Percentiles rank a stretch among this genome's conserved stretches.
Conservation (phyloP, 2,797 vertebrate species). For the Poeciliopsis paucimaculata region DNA sequence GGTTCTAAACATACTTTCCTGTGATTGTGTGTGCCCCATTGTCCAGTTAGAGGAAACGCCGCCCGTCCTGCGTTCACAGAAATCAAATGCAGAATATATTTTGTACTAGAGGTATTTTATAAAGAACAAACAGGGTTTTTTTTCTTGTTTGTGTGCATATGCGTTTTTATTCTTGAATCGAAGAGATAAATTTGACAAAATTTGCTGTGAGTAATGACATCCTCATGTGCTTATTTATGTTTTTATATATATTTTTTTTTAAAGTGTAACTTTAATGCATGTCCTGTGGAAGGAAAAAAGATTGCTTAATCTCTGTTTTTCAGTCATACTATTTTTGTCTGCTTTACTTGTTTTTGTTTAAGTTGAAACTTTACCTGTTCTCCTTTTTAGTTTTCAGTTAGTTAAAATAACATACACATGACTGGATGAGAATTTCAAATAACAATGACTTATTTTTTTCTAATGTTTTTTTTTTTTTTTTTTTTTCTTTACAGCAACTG, state of each 20-base stretch:
- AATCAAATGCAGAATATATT: slow-evolving; percentile 32
- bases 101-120: background rate
- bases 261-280: background rate
- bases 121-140: too few relatives aligned
- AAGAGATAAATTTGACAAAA: background rate
- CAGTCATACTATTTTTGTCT: background rate
- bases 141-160: background rate
- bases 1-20: slow-evolving; percentile 58
- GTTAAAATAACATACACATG: background rate
- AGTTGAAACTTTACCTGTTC: too few relatives aligned
- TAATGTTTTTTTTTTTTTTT: background rate
- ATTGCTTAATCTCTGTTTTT: background rate
- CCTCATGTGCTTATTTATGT: background rate
- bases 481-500: slow-evolving; percentile 61
- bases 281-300: background rate
- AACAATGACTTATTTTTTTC: background rate
- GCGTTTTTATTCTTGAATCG: background rate
- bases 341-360: background rate
- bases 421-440: background rate
- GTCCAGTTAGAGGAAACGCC: slow-evolving; percentile 57
- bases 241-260: background rate
- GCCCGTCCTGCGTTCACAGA: slow-evolving; percentile 48
- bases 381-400: background rate
- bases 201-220: background rate
- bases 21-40: slow-evolving; percentile 60